Conservation (phyloP, 2,113 vertebrate genomes). For the Melanostigma gelatinosum region DNA sequence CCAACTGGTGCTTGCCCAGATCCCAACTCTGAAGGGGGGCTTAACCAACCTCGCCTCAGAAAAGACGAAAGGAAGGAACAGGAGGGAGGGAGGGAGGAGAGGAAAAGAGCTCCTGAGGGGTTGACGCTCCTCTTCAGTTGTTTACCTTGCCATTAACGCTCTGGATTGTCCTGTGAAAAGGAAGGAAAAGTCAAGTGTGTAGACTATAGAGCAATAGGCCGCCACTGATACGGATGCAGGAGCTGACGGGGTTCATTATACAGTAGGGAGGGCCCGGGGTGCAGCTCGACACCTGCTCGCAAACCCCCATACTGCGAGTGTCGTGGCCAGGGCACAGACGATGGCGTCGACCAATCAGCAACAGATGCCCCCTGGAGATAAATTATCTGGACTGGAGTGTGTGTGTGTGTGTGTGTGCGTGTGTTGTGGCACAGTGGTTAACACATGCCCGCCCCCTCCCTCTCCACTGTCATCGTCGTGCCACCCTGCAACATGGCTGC, state of each 20-base stretch:
- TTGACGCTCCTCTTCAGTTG: slow-evolving; percentile 66
- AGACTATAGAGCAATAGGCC: slow-evolving; percentile 35
- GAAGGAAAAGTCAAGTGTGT: slow-evolving; percentile 71
- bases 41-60: slow-evolving; percentile 69
- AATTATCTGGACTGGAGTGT: slow-evolving; percentile 47
- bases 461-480: slow-evolving; percentile 53
- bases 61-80: slow-evolving; percentile 58
- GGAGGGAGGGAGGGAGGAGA: slow-evolving; percentile 51
- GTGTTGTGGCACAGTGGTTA: slow-evolving; percentile 33
- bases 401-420: slow-evolving; percentile 12
- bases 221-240: slow-evolving; percentile 45
- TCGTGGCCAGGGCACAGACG: slow-evolving; percentile 44
- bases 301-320: slow-evolving; percentile 40
- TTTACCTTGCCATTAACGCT: slow-evolving; percentile 77
- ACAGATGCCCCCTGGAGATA: slow-evolving; percentile 56
- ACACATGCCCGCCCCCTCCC: slow-evolving; percentile 27
- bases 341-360: slow-evolving; percentile 57
- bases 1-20: slow-evolving; percentile 81
- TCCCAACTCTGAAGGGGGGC: slow-evolving; percentile 73
- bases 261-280: slow-evolving; percentile 15
- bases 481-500: slow-evolving; percentile 53
- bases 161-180: slow-evolving; percentile 60
- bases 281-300: slow-evolving; percentile 57
- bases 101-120: slow-evolving; percentile 55
- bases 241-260: slow-evolving; percentile 32